These are phyloP conservation scores for Morelia viridis DNA, from an alignment of 2,797 vertebrate genomes.

Conservation along the genomic window DNA sequence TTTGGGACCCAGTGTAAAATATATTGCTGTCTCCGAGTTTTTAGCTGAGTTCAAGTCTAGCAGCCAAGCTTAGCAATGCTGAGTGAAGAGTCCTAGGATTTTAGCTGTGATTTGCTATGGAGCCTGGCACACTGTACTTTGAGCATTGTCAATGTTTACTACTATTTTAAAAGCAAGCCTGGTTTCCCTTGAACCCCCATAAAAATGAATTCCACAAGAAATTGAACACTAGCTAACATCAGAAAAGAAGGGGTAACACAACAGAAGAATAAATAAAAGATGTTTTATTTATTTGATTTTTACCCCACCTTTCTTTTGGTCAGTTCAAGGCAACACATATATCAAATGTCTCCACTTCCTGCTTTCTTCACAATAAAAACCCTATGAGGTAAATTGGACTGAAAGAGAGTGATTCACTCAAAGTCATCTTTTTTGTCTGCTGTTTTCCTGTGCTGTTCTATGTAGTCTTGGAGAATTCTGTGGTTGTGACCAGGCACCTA, in stretches of 20 bases:
- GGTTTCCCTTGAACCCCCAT: neutral
- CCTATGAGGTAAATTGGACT: neutral
- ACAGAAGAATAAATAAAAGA: neutral
- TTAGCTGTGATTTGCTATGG: too few species aligned
- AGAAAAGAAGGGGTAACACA: neutral
- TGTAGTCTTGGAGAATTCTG: neutral
- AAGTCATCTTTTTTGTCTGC: neutral
- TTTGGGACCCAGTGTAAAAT: too few species aligned
- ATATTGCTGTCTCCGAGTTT: too few species aligned
- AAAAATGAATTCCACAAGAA: neutral
- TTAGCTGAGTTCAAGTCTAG: too few species aligned
- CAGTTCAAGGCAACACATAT: neutral
- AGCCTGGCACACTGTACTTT: neutral
- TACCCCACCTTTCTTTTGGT: too few species aligned
- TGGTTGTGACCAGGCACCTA: neutral
- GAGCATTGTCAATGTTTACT: conserved; percentile 38
- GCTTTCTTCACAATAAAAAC: neutral
- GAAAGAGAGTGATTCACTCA: neutral
- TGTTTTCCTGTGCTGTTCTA: neutral
- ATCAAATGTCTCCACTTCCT: neutral
- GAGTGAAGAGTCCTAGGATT: too few species aligned
- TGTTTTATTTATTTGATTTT: too few species aligned
- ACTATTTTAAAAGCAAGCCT: conserved; percentile 17
- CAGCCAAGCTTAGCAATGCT: too few species aligned
- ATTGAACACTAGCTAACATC: neutral